Conservation (phyloP, 2,113 vertebrate genomes). For the Actinemys pallida region DNA sequence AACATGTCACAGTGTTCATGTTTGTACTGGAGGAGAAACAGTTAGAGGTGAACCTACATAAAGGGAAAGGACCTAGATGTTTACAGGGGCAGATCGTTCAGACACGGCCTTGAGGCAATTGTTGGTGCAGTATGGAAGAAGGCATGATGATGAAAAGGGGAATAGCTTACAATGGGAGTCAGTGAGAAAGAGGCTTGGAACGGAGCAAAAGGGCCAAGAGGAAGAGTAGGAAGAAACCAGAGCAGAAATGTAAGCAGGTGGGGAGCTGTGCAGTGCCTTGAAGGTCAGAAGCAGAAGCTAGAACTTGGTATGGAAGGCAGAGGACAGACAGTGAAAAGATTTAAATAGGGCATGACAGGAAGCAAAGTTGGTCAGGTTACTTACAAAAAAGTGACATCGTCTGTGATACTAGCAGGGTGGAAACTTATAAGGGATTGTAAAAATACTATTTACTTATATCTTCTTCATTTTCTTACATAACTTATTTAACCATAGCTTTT, state of each 20-base stretch:
- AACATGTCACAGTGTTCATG: neutral
- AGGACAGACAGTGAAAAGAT: neutral
- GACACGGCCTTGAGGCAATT: neutral
- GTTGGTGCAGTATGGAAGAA: neutral
- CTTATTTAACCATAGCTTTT: neutral
- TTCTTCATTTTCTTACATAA: neutral
- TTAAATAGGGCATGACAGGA: neutral
- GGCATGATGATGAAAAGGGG: neutral
- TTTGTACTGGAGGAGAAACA: neutral
- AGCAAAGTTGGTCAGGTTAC: neutral
- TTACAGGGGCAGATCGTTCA: neutral
- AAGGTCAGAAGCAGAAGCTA: neutral
- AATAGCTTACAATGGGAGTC: neutral
- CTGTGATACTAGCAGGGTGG: neutral
- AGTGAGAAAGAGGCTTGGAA: neutral
- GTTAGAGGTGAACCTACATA: neutral
- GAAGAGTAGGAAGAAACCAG: neutral
- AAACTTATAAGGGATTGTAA: neutral
- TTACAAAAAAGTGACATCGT: neutral
- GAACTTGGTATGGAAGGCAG: neutral
- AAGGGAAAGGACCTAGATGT: neutral
- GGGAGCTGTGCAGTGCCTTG: rapidly evolving
- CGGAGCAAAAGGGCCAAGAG: neutral
- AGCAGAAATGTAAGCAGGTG: neutral
- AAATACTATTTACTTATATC: neutral